Base-by-base conservation (phyloP, 1,140 invertebrate species). In the Ceratina japonica region DNA sequence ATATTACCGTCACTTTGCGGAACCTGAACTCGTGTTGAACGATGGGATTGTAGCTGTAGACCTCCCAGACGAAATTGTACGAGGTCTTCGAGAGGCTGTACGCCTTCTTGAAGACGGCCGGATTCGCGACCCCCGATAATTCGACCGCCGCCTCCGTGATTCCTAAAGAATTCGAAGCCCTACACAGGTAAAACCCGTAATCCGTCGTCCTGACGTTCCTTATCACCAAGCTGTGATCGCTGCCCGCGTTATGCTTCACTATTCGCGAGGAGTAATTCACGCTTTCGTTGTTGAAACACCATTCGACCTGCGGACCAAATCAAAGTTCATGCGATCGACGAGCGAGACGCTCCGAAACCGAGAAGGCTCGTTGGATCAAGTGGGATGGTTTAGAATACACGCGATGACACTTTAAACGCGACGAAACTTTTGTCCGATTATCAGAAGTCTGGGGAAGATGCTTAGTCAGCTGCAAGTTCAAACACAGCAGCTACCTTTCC, bases 171-270 rank as follows among this genome's bases (percentile, higher is more conserved):
- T 97, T 98, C 51, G 94, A 94, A 0, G 96, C 97, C 37, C 94
- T 93, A 89, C 97, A 97, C 0, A 95, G 94, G 87, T 97, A 97
- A 81, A 94, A 94, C 0, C 96, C 97, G 74, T 97, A 95, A 90
- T 98, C 96, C 1, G 92, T 91, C 59, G 93, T 93, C 15, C 93
- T 93, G 0, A 96, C 95, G n/a, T 94, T 94, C 62, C 94, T 93
- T 75, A 97, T 95, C 51, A 96, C 93, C 37, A 97, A 89, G 81
- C 93, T 93, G 82, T 97, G 94, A 51, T 94, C 92, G 72, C 94
- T 93, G 10, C 93, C 94, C 37, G 92, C 89, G 4, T 91, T 91
- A 63, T 94, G 92, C n/a, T 93, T 91, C 15, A 94, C 87, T 54
- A 96, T 92, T 86, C 95, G 93, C 16, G 93, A 92, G 59, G 95